A percentile compares a stretch with the other conserved stretches of the same genome.
Evolutionary conservation across 2,113 vertebrate species (phyloP).

Genomic region (Stigmatopora argus): DNA sequence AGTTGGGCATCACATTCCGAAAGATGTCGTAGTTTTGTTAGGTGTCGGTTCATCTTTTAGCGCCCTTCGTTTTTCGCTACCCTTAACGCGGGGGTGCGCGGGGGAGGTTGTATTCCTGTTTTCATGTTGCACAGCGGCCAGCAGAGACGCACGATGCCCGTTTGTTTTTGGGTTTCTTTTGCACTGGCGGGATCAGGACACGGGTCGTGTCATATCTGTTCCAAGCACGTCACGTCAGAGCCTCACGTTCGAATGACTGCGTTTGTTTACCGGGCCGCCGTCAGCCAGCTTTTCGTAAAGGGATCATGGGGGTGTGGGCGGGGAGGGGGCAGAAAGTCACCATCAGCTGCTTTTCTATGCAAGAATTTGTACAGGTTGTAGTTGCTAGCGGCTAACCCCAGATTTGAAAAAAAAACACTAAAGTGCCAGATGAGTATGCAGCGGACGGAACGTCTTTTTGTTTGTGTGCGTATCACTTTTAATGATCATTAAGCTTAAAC

Average conservation of each 20-base stretch:
- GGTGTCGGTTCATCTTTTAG: not conserved
- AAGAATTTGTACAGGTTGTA: constrained; percentile 49
- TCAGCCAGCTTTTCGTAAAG: not conserved
- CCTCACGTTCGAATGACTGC: not conserved
- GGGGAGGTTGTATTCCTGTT: constrained; percentile 19
- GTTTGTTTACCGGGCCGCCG: not conserved
- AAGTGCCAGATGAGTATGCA: constrained; percentile 56
- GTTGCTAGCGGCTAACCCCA: constrained; percentile 48
- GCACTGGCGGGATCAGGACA: constrained; percentile 1
- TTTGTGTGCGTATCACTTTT: constrained; percentile 7
- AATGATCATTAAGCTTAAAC: constrained; percentile 19
- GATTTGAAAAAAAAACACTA: constrained; percentile 39
- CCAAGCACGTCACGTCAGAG: not conserved
- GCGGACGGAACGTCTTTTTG: constrained; percentile 24
- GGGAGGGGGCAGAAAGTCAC: constrained; percentile 7
- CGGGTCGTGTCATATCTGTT: not conserved
- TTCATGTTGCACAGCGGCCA: constrained; percentile 38
- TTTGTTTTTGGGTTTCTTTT: not conserved
- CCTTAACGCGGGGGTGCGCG: constrained; percentile 6
- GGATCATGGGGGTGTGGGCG: not conserved
- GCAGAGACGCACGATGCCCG: constrained; percentile 29
- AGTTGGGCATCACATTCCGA: constrained; percentile 8
- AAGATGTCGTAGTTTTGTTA: not conserved
- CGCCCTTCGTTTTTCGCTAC: not conserved
- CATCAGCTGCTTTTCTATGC: constrained; percentile 51